phyloP scores from a whole-genome alignment of 2,888 invertebrate genomes.

The Aleiodes leptofemur region DNA sequence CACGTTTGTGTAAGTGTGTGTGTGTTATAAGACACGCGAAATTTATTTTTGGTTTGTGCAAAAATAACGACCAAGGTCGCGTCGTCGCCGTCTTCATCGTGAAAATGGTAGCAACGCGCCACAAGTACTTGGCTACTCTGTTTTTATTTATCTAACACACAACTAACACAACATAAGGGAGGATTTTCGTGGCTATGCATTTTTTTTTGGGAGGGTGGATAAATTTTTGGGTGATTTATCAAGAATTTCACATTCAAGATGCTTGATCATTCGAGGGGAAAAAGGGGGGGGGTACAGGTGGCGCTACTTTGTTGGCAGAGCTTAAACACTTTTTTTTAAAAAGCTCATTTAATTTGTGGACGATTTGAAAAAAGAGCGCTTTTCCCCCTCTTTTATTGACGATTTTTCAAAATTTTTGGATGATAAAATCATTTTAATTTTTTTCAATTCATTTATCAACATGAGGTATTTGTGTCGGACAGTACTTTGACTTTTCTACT shows the following conservation, averaged over 20 bases:
- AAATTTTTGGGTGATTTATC: background rate
- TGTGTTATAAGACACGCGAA: conserved; percentile 71
- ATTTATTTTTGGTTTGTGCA: conserved; percentile 72
- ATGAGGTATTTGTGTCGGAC: background rate
- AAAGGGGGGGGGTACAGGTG: background rate
- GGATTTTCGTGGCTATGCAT: background rate
- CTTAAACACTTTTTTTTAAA: background rate
- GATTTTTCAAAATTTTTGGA: background rate
- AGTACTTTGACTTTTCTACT: background rate
- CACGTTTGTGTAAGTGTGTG: conserved; percentile 28
- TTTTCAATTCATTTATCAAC: background rate
- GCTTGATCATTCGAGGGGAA: too few species aligned
- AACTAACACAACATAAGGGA: background rate
- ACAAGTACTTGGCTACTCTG: background rate
- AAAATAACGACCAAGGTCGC: conserved; percentile 74
- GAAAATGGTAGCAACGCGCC: background rate
- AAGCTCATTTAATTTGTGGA: too few species aligned
- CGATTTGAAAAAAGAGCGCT: too few species aligned
- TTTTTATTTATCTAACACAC: background rate
- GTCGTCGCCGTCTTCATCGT: conserved; percentile 51
- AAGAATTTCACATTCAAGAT: too few species aligned
- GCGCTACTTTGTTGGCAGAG: background rate
- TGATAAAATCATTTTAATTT: background rate
- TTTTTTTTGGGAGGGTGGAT: background rate
- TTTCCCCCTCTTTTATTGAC: too few species aligned